Base-by-base conservation (phyloP, 2,797 vertebrate species). In the Typhlichthys eigenmanni region DNA sequence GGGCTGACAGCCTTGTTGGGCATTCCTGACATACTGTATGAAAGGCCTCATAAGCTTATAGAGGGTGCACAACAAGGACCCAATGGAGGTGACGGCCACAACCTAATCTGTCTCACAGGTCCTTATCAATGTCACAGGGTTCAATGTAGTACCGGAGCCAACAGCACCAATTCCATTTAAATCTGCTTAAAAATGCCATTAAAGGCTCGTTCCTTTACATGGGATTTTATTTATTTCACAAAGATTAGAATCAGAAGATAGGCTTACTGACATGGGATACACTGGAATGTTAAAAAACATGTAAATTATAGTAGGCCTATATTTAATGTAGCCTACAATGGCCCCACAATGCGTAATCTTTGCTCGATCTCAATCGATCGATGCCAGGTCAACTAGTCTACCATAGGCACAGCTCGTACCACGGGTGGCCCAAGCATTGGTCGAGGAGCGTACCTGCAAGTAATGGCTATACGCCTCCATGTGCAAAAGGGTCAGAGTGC, bases 41-140 rank as follows among this genome's bases (percentile, higher is more conserved):
- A 73, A 83, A 79, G 89, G 79, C 79, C 83, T 89, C 69, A 87
- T 68, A 65, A 87, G 84, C 78, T 91, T 89, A 88, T 68, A 54
- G 72, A 76, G 78, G 77, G 80, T 2, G 51, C 56, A 45, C 14
- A 53, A 85, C 84, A 78, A 13, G 54, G 54, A 7, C 54, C 81
- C 75, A 74, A 78, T 75, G 78, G 19, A 13, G 16, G 12, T 29
- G 85, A 50, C 43, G 70, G 72, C 74, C 75, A 34, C 76, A 71
- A 80, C 72, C 85, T 91, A 89, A 90, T 85, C 88, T 83, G 84
- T 75, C 62, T 84, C 87, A 83, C 60, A 76, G 83, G 81, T 66
- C 75, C 69, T 88, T 90, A 90, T 89, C 84, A 83, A 88, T 85
- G 79, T 91, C 87, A 88, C 85, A 82, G 85, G 84, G 79, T 50